Evolutionary conservation across 2,797 vertebrate species (phyloP), one percentile per base, ranked within the genome.

Genomic region (Lithobates sylvaticus): DNA sequence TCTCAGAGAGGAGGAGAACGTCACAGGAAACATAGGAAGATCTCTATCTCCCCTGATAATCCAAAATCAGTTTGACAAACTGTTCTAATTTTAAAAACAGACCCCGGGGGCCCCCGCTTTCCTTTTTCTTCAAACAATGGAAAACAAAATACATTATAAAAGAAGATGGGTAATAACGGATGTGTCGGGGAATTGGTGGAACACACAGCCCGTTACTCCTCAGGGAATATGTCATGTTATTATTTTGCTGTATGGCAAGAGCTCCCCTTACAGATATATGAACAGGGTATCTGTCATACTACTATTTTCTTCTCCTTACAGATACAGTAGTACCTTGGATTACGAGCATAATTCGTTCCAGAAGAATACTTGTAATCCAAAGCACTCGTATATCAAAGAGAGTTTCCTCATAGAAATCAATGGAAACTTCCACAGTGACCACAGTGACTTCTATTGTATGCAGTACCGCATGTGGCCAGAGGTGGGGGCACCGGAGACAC

Each of bases 21-120:
- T 67, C 65, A 70, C 82, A 84, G 73, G 72, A 83, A 83, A 75
- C 81, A 75, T 29, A 7, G 61, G 39, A 76, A 54, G 73, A 76
- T 84, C 27, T 68, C 32, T 34, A 64, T 84, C 34, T 47, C 26
- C 1, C 26, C 21, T 39, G 67, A 36, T 70, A 84, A 71, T 69
- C 12, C 42, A 29, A 69, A 84, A 84, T 21, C 42, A 34, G 73
- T 69, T 68, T 36, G n/a, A 76, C 47, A 54, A 76, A 50, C 34
- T 5, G 65, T 65, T 29, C 76, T 29, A n/a, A 65, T 75, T 34
- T 67, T 23, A 76, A 29, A 29, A 68, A 36, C 34, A 74, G 34
- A 83, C 23, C 32, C 70, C 54, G 9, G 23, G 10, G 13, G 3
- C 23, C 71, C 39, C 75, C 0, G 36, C 27, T 54, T 54, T 5